Conservation (phyloP, 2,113 vertebrate genomes). For the Tetrax tetrax region DNA sequence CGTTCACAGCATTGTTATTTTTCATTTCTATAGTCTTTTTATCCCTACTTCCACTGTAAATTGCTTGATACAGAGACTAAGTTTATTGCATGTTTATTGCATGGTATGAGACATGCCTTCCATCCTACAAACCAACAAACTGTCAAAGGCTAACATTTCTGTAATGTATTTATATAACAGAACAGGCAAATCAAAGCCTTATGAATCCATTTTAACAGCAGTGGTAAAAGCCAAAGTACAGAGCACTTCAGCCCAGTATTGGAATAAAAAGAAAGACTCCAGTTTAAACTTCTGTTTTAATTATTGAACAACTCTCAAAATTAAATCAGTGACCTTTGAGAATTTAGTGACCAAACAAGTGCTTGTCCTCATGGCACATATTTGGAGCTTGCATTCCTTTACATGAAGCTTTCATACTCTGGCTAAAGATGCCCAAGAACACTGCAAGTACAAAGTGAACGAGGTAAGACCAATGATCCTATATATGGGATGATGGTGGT, state of each 20-base stretch:
- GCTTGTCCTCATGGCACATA: neutral
- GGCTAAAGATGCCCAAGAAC: neutral
- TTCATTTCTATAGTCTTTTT: neutral
- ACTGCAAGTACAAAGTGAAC: neutral
- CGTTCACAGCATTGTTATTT: neutral
- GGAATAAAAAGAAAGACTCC: slow-evolving; percentile 28
- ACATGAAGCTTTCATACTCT: neutral
- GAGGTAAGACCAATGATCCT: slow-evolving; percentile 41
- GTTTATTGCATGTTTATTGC: neutral
- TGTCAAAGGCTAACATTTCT: neutral
- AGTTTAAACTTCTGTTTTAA: slow-evolving; percentile 55
- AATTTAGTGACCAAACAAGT: slow-evolving; percentile 53
- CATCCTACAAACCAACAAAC: neutral
- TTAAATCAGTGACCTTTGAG: slow-evolving; percentile 56
- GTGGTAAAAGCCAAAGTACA: slow-evolving; percentile 9
- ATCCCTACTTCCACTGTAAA: neutral
- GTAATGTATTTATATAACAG: neutral
- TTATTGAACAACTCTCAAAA: slow-evolving; percentile 64
- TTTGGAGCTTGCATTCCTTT: neutral
- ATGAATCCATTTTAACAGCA: neutral
- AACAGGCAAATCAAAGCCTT: neutral
- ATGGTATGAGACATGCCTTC: neutral
- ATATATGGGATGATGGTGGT: neutral
- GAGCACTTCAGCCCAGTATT: neutral
- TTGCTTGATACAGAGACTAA: neutral